Evolutionary conservation across 2,113 vertebrate genomes (phyloP).

Genomic region (Otocyon megalotis): DNA sequence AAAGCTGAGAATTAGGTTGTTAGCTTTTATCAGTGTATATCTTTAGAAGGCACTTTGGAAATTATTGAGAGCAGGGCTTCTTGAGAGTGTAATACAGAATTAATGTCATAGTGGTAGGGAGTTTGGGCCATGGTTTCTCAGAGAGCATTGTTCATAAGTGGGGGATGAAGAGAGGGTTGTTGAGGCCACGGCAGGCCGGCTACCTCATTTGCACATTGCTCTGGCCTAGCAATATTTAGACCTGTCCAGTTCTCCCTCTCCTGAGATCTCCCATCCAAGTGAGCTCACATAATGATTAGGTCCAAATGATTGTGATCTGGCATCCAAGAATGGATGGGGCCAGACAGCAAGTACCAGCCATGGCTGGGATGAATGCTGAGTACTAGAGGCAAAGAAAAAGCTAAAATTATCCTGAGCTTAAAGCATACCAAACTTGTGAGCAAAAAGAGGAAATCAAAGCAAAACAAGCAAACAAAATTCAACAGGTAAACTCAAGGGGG

Average conservation of each 20-base stretch:
- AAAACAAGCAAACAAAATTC: not conserved
- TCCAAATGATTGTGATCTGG: not conserved
- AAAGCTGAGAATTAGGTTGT: not conserved
- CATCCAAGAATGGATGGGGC: not conserved
- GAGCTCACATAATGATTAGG: not conserved
- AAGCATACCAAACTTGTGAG: not conserved
- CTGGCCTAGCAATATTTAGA: not conserved
- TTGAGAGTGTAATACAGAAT: not conserved
- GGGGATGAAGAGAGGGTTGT: fast-evolving
- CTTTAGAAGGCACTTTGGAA: not conserved
- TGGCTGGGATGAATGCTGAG: not conserved
- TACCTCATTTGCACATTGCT: not conserved
- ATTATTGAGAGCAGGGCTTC: not conserved
- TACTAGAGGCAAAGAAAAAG: not conserved
- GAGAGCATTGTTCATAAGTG: not conserved
- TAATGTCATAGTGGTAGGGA: fast-evolving
- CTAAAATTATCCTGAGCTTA: not conserved
- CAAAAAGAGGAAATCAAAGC: not conserved
- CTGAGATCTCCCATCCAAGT: not conserved
- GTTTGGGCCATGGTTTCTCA: not conserved
- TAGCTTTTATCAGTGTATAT: not conserved
- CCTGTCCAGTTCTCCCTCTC: not conserved
- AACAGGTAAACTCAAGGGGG: not conserved
- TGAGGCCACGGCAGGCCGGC: fast-evolving
- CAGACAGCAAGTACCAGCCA: no score